phyloP scores from a whole-genome alignment of 2,113 vertebrate genomes.

The Eurypyga helias region DNA sequence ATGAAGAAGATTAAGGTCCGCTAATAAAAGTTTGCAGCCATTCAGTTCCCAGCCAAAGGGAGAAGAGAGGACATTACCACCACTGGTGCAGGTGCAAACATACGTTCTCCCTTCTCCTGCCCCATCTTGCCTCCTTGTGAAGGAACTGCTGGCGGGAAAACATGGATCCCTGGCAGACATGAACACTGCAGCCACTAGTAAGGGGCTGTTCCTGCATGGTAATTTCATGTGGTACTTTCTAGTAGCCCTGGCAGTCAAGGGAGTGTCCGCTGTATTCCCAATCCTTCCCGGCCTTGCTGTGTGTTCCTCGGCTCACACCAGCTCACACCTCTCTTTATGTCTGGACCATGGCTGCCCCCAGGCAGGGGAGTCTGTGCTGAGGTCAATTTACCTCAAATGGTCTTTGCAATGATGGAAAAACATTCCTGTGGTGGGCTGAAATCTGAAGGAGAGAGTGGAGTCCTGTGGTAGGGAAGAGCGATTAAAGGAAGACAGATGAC shows the following conservation, averaged over 20 bases:
- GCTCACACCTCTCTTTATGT: not conserved
- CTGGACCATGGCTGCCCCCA: not conserved
- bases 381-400: not conserved
- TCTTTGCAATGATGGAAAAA: not conserved
- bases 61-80: not conserved
- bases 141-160: not conserved
- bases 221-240: rapidly evolving
- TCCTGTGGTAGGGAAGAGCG: not conserved
- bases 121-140: not conserved
- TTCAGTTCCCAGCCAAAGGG: not conserved
- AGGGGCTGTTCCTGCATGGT: not conserved
- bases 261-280: not conserved
- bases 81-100: not conserved
- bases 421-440: not conserved
- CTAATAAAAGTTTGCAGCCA: not conserved
- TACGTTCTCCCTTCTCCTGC: not conserved
- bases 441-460: not conserved
- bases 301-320: not conserved
- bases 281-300: not conserved
- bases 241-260: not conserved
- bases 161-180: not conserved
- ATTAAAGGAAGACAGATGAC: not conserved
- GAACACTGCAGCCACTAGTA: not conserved
- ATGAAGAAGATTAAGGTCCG: not conserved
- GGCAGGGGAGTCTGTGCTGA: not conserved